Evolutionary conservation across 2,888 invertebrate genomes (phyloP).

Genomic region (Selenia dentaria): DNA sequence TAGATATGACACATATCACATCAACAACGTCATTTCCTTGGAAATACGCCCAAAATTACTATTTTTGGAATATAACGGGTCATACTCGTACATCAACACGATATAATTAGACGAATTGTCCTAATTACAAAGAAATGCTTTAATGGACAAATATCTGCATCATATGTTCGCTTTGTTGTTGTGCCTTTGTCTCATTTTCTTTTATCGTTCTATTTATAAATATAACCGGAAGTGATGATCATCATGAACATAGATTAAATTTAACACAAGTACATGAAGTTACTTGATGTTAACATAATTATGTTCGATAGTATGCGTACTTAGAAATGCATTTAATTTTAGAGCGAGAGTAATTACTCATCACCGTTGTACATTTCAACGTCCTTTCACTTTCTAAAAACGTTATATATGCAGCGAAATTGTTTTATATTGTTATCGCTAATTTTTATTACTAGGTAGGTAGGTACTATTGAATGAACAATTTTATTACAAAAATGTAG

Average conservation of each 20-base stretch:
- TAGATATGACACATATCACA: conserved; percentile 35
- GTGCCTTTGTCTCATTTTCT: no score
- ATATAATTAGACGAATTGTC: conserved; percentile 43
- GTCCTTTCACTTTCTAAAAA: conserved; percentile 43
- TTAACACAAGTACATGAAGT: no score
- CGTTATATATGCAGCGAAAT: conserved; percentile 18
- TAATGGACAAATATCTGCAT: conserved; percentile 20
- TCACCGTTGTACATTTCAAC: conserved; percentile 25
- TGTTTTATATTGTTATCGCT: conserved; percentile 26
- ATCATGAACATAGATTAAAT: no score
- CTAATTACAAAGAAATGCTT: conserved; percentile 30
- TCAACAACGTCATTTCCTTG: conserved; percentile 51
- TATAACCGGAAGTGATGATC: no score
- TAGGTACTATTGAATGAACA: no score
- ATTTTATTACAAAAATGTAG: no score
- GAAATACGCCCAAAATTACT: conserved; percentile 63
- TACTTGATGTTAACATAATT: not conserved
- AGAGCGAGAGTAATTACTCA: conserved; percentile 23
- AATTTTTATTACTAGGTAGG: conserved; percentile 16
- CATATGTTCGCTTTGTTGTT: no score
- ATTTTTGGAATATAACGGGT: conserved; percentile 42
- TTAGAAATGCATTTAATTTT: conserved; percentile 25
- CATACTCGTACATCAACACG: conserved; percentile 44
- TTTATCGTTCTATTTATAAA: no score
- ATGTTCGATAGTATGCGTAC: no score